These are phyloP conservation scores for Tyrophagus putrescentiae DNA, from an alignment of 1,140 invertebrate genomes.

Conservation along the genomic window DNA sequence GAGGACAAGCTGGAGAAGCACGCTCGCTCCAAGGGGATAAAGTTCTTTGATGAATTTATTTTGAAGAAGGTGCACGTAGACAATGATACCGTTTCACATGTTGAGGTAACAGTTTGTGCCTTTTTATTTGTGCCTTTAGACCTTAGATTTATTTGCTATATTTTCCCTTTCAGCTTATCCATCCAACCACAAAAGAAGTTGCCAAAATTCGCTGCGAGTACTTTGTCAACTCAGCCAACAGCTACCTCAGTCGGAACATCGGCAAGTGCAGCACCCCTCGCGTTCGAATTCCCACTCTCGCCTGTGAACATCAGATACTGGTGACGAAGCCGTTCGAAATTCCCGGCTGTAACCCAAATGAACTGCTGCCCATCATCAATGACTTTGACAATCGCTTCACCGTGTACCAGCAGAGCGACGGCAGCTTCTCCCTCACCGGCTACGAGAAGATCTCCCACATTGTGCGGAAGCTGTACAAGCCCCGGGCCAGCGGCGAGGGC, in stretches of 20 bases:
- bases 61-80: conserved; percentile 12
- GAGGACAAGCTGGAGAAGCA: neutral
- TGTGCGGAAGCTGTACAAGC: conserved; percentile 29
- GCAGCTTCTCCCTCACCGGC: neutral
- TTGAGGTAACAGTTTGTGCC: conserved; percentile 12
- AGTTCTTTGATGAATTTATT: conserved; percentile 13
- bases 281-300: conserved; percentile 40
- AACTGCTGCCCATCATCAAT: conserved; percentile 35
- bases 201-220: conserved; percentile 34
- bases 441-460: conserved; percentile 33
- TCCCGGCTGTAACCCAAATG: neutral
- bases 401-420: neutral
- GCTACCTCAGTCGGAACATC: conserved; percentile 39
- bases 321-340: conserved; percentile 32
- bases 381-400: conserved; percentile 37
- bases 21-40: neutral
- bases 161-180: conserved; percentile 6
- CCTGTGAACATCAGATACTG: conserved; percentile 42
- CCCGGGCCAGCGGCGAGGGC: neutral
- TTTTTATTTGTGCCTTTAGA: neutral
- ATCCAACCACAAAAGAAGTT: conserved; percentile 7
- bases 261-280: conserved; percentile 34
- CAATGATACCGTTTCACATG: conserved; percentile 3
- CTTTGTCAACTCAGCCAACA: conserved; percentile 43
- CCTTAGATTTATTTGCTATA: neutral